Evolutionary conservation across 23 tunicate genomes (phyloP).

Genomic region (Trididemnum clinides): DNA sequence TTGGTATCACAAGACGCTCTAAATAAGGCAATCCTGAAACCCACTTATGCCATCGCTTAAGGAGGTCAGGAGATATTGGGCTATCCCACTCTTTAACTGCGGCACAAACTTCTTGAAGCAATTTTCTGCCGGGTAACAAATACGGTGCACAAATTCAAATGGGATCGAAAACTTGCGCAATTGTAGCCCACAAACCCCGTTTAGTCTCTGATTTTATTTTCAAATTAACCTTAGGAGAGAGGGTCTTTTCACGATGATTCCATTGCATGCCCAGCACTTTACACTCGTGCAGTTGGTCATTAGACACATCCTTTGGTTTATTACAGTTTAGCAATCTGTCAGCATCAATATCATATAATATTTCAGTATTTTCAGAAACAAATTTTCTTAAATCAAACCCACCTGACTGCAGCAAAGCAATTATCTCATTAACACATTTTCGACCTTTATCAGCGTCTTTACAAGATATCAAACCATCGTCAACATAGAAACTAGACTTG

Average conservation of each 20-base stretch:
- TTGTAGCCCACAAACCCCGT: constrained; percentile 19
- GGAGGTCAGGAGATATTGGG: neutral
- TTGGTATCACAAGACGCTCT: neutral
- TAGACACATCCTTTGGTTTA: neutral
- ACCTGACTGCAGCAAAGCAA: neutral
- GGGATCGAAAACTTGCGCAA: constrained; percentile 13
- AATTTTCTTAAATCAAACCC: constrained; percentile 16
- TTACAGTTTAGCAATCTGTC: neutral
- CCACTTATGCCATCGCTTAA: constrained; percentile 9
- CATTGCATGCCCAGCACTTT: constrained; percentile 22
- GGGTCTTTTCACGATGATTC: neutral
- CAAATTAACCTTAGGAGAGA: neutral
- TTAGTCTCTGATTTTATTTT: neutral
- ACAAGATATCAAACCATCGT: constrained; percentile 4
- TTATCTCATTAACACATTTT: neutral
- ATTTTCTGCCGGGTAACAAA: neutral
- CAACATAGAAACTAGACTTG: neutral
- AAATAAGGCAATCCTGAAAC: neutral
- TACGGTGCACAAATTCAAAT: constrained; percentile 18
- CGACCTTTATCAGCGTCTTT: neutral
- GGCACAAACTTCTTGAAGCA: neutral
- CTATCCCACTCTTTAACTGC: constrained; percentile 10
- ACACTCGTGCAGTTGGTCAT: neutral
- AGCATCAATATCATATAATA: neutral
- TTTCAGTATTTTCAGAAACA: neutral